Evolutionary conservation across 1,140 invertebrate genomes (phyloP).

Genomic region (Mya arenaria): DNA sequence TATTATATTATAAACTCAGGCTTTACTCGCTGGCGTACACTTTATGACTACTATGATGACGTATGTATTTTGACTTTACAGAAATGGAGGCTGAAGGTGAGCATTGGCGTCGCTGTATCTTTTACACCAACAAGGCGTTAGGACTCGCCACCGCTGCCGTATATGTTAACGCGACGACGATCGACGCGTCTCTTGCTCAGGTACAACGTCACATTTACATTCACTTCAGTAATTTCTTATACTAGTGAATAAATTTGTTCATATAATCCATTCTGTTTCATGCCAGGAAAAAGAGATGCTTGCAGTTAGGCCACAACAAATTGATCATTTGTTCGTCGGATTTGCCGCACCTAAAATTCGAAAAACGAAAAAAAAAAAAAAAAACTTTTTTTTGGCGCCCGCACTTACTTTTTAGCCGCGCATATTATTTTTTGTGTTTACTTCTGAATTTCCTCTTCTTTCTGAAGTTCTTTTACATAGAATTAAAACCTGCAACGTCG

Average conservation of each 20-base stretch:
- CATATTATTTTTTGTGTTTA: no score
- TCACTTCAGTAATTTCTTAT: not conserved
- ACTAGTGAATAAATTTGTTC: no score
- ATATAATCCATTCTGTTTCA: no score
- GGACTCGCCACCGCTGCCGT: constrained; percentile 96
- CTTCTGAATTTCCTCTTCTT: no score
- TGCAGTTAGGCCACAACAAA: no score
- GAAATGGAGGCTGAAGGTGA: constrained; percentile 71
- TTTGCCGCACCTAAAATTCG: no score
- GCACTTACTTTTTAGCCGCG: no score
- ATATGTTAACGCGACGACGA: constrained; percentile 94
- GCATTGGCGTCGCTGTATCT: constrained; percentile 95
- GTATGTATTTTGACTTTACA: constrained; percentile 2
- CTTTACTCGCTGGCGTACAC: not conserved
- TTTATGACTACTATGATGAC: not conserved
- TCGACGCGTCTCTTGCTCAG: constrained; percentile 88
- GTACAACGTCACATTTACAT: constrained; percentile 74
- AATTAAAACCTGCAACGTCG: no score
- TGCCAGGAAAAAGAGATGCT: not conserved
- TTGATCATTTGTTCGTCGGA: no score
- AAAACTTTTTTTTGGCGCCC: no score
- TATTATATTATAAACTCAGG: not conserved
- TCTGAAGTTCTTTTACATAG: no score
- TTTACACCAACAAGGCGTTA: constrained; percentile 94
- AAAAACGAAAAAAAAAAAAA: no score